Conservation (phyloP, 2,797 vertebrate species). For the Pseudocheirus occidentalis region DNA sequence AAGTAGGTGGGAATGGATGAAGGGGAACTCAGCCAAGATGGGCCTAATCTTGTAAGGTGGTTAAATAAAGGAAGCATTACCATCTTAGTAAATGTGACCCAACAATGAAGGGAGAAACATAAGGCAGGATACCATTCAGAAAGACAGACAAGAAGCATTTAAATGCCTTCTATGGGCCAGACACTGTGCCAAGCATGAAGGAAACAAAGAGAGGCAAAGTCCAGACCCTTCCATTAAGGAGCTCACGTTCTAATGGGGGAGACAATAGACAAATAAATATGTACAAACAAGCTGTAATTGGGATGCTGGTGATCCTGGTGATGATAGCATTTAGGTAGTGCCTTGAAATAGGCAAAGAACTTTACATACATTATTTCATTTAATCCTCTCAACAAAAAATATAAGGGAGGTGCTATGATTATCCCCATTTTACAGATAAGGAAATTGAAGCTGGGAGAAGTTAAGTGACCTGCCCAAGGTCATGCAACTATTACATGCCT, state of each 20-base stretch:
- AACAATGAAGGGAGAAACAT: neutral
- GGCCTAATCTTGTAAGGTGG: neutral
- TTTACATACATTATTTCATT: neutral
- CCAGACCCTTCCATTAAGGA: neutral
- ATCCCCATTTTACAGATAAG: neutral
- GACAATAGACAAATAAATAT: neutral
- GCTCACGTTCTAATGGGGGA: neutral
- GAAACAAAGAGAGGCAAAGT: neutral
- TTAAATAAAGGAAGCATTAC: neutral
- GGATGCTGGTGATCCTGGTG: neutral
- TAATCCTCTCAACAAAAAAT: neutral
- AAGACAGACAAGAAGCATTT: neutral
- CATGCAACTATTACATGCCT: neutral
- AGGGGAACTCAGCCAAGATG: neutral
- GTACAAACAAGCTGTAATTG: neutral
- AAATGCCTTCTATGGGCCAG: neutral
- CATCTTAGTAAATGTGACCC: neutral
- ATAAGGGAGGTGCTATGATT: neutral
- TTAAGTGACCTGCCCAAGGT: neutral
- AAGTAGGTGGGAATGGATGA: neutral
- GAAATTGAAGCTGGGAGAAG: neutral
- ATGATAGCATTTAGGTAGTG: too few species aligned
- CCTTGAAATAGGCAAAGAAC: neutral
- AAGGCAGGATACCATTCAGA: neutral
- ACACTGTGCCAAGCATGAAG: neutral